Evolutionary conservation across 1,140 invertebrate species (phyloP).

Genomic region (Philopotamus ludificatus): DNA sequence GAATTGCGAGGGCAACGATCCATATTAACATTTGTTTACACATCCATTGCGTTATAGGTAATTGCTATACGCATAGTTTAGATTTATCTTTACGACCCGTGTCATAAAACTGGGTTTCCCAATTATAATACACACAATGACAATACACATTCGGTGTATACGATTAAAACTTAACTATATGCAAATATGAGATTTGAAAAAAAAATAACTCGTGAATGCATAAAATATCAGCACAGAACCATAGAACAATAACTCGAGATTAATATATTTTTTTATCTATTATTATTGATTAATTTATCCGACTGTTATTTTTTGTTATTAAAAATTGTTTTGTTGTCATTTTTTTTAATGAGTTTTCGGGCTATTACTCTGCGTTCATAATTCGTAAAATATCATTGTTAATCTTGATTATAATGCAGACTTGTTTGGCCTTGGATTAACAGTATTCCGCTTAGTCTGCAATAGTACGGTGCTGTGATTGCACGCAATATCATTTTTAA

Average conservation of each 20-base stretch:
- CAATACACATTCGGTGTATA: not conserved
- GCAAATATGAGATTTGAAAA: not conserved
- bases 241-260: not conserved
- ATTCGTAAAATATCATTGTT: not conserved
- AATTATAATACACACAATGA: not conserved
- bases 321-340: no score
- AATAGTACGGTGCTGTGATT: not conserved
- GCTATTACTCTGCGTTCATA: no score
- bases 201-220: not conserved
- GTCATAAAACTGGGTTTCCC: not conserved
- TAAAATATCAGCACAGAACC: not conserved
- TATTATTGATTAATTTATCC: no score
- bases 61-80: no score
- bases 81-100: slow-evolving; percentile 14
- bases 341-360: no score
- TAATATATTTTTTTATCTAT: no score
- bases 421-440: slow-evolving; percentile 7
- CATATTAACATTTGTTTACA: no score
- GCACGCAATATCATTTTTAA: no score
- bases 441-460: not conserved
- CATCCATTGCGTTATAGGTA: no score
- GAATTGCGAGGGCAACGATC: no score
- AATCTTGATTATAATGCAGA: not conserved
- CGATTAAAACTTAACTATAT: not conserved
- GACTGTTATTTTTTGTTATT: no score